Evolutionary conservation across 23 tunicate species (phyloP).

Genomic region (Phallusia fumigata): DNA sequence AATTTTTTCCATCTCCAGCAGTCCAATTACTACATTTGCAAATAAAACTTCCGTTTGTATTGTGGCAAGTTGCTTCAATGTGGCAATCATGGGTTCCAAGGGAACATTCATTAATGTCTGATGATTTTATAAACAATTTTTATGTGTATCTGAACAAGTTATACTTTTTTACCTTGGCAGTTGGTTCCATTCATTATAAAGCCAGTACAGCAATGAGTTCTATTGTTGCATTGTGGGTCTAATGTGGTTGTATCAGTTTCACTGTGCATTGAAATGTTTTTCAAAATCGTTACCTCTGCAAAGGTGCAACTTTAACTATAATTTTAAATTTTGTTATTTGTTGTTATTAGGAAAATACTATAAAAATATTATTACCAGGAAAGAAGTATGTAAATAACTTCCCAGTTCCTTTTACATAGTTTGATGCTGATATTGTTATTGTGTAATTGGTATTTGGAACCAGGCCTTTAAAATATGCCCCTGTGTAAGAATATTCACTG

Average conservation of each 20-base stretch:
- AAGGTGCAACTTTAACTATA: not conserved
- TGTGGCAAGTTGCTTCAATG: not conserved
- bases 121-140: too few species aligned
- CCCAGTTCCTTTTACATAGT: not conserved
- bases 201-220: not conserved
- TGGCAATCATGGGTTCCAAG: slow-evolving; percentile 8
- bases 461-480: not conserved
- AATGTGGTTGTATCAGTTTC: not conserved
- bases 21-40: slow-evolving; percentile 13
- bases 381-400: not conserved
- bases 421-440: not conserved
- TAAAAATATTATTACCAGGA: not conserved
- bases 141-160: too few species aligned
- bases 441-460: not conserved
- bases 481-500: not conserved
- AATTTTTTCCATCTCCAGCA: slow-evolving; percentile 24
- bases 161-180: not conserved
- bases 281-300: not conserved
- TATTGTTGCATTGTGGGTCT: not conserved
- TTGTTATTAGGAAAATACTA: too few species aligned
- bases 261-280: not conserved
- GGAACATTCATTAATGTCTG: slow-evolving; percentile 28
- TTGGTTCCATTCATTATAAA: not conserved
- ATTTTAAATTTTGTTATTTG: too few species aligned
- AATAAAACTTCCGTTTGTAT: slow-evolving; percentile 13